Evolutionary conservation across 2,113 vertebrate species (phyloP), one percentile per base, ranked within the genome.

Genomic region (Cricetomys ansorgei): DNA sequence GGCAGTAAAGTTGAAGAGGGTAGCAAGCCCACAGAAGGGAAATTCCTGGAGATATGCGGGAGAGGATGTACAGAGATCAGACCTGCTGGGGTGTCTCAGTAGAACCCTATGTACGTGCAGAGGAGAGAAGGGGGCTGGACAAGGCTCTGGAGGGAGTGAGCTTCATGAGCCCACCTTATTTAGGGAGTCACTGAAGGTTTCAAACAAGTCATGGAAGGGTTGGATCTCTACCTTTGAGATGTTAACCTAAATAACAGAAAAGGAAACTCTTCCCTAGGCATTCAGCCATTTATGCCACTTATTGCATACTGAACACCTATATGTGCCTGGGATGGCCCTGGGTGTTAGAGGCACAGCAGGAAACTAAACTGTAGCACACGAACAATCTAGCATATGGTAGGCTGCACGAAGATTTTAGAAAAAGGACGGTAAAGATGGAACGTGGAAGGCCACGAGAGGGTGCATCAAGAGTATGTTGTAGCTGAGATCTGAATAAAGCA

Each of bases 91-190:
- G 4, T 69, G n/a, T 53, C 62, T 55, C 45, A 34, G 57, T 16
- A 40, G 75, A 45, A 37, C 16, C 59, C 2, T 3, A 0, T 12
- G 31, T 16, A 16, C 2, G 1, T 11, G 37, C 4, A 5, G 76
- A n/a, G 48, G 21, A 3, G 6, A 11, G 21, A 55, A 10, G 27
- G 5, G n/a, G 11, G 10, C 62, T 4, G 17, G 16, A 2, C 1
- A 1, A 23, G 16, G 21, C 57, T 37, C 21, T 31, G 7, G 27
- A 65, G 43, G 19, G 11, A 4, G 1, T 40, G 17, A 25, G 11
- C n/a, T 43, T 84, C 13, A 40, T 0, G 5, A 1, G 3, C 9
- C 13, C 85, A 72, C 37, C 3, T 19, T 31, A n/a, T 5, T 21
- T 5, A 29, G 50, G 40, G 72, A 25, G 27, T 15, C 45, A 48